A percentile compares a stretch with the other conserved stretches of the same genome.
Conservation (phyloP, 2,888 invertebrate species). For the Nephrotoma flavescens region DNA sequence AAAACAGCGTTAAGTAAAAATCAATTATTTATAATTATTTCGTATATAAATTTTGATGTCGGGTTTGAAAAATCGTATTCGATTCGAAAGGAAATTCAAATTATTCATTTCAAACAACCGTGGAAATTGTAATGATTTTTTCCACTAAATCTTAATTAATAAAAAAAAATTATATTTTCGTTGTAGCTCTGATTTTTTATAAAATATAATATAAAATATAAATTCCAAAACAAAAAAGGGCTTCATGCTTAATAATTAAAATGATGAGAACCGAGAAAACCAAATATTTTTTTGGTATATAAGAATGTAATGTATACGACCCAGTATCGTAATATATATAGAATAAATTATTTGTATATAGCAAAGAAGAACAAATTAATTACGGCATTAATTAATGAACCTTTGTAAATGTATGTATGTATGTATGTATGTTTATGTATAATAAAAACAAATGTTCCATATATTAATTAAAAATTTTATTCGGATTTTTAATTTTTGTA, state of each 20-base stretch:
- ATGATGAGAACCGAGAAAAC: not conserved
- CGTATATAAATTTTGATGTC: no score
- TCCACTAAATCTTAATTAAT: not conserved
- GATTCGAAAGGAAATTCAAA: not conserved
- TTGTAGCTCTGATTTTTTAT: not conserved
- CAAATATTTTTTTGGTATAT: not conserved
- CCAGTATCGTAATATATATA: no score
- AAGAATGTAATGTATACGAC: no score
- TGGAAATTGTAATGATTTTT: not conserved
- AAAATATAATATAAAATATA: not conserved
- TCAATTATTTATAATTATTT: no score
- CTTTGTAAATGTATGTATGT: not conserved
- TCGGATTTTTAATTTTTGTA: not conserved
- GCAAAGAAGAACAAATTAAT: not conserved
- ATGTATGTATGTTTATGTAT: not conserved
- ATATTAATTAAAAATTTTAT: not conserved
- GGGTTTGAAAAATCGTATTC: no score
- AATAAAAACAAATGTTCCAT: not conserved
- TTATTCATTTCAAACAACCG: not conserved
- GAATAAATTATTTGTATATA: no score
- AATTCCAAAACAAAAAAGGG: not conserved
- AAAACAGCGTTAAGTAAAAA: no score
- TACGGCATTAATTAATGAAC: not conserved
- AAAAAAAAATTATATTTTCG: not conserved
- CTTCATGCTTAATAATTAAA: not conserved